A percentile compares a stretch with the other conserved stretches of the same genome.
phyloP scores from a whole-genome alignment of 1,140 invertebrate species.

The Lepidotrigona ventralis region DNA sequence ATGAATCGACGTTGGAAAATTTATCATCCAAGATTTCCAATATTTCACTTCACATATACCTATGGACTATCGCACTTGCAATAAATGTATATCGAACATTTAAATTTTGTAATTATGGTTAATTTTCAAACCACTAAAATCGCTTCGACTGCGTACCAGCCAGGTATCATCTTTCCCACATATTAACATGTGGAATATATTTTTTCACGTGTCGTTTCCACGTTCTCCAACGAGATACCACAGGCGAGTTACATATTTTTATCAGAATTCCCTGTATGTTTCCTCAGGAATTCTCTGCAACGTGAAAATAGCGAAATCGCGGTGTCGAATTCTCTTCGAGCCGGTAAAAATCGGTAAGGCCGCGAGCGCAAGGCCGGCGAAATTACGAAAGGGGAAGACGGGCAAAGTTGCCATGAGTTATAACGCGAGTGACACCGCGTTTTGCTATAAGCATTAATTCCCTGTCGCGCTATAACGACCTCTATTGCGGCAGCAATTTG shows the following conservation, averaged over 20 bases:
- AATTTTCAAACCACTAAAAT: too few species aligned
- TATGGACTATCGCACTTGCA: too few species aligned
- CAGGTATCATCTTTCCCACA: too few species aligned
- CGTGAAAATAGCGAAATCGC: neutral
- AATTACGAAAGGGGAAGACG: neutral
- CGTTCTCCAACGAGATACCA: too few species aligned
- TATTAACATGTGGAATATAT: too few species aligned
- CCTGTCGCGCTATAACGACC: conserved; percentile 28
- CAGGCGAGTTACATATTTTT: too few species aligned
- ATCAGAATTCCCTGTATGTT: neutral
- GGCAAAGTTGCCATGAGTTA: conserved; percentile 18
- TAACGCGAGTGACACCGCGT: conserved; percentile 25
- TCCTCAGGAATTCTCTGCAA: neutral
- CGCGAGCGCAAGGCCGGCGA: neutral
- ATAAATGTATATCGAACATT: too few species aligned
- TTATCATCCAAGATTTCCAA: neutral
- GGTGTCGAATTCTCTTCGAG: too few species aligned
- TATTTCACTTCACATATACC: neutral
- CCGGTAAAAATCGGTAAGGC: neutral
- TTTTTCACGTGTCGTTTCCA: too few species aligned
- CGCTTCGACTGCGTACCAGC: too few species aligned
- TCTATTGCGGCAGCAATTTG: conserved; percentile 45
- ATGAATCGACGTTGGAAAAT: neutral
- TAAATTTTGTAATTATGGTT: too few species aligned
- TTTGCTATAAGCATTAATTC: conserved; percentile 39